These are phyloP conservation scores for Oryctes rhinoceros DNA, from an alignment of 1,140 invertebrate genomes.

Conservation along the genomic window DNA sequence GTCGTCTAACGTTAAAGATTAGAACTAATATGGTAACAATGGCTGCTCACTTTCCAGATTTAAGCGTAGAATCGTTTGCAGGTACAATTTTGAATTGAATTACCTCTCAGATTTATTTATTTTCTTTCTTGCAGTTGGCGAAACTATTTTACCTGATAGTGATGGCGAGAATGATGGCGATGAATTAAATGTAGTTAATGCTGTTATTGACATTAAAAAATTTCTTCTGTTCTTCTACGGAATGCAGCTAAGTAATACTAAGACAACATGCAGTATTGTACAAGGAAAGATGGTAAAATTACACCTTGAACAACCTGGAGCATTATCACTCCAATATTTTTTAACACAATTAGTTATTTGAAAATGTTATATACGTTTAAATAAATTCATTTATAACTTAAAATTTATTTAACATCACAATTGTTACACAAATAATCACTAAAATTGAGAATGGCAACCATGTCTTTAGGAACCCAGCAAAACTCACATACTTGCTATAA, in stretches of 20 bases:
- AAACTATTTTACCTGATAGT: not conserved
- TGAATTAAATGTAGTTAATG: constrained; percentile 43
- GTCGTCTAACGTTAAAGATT: constrained; percentile 76
- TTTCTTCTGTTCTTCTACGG: constrained; percentile 59
- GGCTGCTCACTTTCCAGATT: constrained; percentile 77
- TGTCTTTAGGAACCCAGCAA: constrained; percentile 81
- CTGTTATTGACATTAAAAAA: constrained; percentile 59
- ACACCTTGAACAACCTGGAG: constrained; percentile 56
- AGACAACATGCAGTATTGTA: constrained; percentile 58
- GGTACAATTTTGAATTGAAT: constrained; percentile 54
- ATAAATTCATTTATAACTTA: not conserved
- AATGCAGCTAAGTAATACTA: constrained; percentile 58
- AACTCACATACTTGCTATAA: constrained; percentile 85
- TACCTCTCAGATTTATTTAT: not conserved
- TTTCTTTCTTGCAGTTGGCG: constrained; percentile 20
- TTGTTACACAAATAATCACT: constrained; percentile 57
- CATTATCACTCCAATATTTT: constrained; percentile 57
- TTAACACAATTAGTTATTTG: constrained; percentile 52
- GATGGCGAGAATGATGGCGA: constrained; percentile 31
- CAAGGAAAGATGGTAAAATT: constrained; percentile 60
- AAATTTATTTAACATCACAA: constrained; percentile 32
- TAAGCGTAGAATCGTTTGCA: constrained; percentile 67
- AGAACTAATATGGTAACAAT: constrained; percentile 80
- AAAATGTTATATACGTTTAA: constrained; percentile 5
- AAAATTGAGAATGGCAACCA: constrained; percentile 87